These are phyloP conservation scores for Prunella strophiata DNA, from an alignment of 2,797 vertebrate genomes.

Conservation along the genomic window DNA sequence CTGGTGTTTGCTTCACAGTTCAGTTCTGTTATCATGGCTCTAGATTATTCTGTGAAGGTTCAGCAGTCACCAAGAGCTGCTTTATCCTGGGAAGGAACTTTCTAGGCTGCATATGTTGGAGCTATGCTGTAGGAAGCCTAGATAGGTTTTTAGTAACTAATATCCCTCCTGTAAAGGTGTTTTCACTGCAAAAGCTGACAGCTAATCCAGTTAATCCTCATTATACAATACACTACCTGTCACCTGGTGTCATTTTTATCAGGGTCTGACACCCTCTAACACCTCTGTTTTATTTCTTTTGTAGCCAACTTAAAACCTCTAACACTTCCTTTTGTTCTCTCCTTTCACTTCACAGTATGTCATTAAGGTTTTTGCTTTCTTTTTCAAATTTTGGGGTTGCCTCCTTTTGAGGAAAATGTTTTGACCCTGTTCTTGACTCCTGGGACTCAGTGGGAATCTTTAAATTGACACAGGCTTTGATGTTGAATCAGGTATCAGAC, in stretches of 20 bases:
- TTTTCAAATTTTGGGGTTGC: background rate
- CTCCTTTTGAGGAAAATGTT: background rate
- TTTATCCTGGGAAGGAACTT: background rate
- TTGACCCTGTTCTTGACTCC: background rate
- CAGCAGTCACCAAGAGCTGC: background rate
- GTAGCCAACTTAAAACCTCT: background rate
- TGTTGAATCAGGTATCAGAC: background rate
- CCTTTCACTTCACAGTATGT: background rate
- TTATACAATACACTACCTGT: background rate
- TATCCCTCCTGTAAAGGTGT: background rate
- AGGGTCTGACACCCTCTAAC: background rate
- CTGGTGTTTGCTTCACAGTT: background rate
- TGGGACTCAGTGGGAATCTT: background rate
- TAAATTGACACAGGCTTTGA: background rate
- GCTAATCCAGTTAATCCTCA: slow-evolving; percentile 22
- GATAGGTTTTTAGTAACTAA: background rate
- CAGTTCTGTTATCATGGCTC: background rate
- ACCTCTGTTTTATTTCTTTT: background rate
- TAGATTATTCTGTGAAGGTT: background rate
- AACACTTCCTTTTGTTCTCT: background rate
- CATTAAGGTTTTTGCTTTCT: background rate
- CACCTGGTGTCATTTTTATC: background rate
- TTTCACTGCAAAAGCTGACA: background rate
- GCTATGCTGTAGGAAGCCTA: background rate
- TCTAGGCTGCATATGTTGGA: background rate